Conservation (phyloP, 2,797 vertebrate genomes). For the Fringilla coelebs region DNA sequence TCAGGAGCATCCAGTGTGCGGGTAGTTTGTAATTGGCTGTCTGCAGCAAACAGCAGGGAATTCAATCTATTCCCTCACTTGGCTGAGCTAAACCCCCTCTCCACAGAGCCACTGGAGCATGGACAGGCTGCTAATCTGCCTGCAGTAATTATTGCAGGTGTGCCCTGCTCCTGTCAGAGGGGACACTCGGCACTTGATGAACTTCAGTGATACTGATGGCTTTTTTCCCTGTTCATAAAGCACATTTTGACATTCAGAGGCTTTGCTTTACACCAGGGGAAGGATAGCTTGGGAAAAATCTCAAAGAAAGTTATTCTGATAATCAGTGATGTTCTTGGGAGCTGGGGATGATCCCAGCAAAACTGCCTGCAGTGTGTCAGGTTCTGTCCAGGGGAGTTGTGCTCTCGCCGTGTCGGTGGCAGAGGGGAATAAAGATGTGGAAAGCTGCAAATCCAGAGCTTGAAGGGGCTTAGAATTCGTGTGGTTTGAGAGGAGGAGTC, state of each 20-base stretch:
- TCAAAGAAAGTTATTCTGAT: background rate
- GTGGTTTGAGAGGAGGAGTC: background rate
- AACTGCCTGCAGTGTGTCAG: background rate
- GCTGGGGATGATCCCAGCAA: background rate
- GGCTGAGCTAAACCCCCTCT: background rate
- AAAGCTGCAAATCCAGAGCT: background rate
- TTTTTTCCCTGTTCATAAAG: background rate
- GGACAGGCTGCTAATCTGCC: background rate
- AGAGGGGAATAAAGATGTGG: background rate
- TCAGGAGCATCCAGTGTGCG: background rate
- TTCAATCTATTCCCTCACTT: conserved; percentile 8
- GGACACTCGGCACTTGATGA: background rate
- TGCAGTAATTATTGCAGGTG: background rate
- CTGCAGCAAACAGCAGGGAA: conserved; percentile 3
- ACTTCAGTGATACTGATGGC: background rate
- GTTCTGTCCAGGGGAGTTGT: background rate
- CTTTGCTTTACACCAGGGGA: background rate
- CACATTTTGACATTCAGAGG: background rate
- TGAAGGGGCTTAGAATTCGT: background rate
- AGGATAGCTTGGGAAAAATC: background rate
- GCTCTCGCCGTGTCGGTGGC: background rate
- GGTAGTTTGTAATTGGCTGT: conserved; percentile 10
- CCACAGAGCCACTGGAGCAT: background rate
- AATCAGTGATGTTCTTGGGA: background rate
- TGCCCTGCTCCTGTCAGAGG: background rate